Conservation (phyloP, 2,888 invertebrate genomes). For the Drosophila pseudotakahashii region DNA sequence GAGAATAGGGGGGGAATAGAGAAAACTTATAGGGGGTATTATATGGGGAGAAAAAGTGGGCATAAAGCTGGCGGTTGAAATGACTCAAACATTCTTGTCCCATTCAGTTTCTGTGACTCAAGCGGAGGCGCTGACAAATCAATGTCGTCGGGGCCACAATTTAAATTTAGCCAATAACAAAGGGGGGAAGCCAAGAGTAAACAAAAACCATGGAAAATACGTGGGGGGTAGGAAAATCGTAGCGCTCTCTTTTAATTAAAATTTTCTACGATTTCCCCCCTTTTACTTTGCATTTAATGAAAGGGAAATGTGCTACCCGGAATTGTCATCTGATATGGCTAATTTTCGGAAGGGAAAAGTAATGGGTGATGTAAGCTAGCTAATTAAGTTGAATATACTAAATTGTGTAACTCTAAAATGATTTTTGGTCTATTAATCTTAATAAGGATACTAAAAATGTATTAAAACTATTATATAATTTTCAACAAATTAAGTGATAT, state of each 20-base stretch:
- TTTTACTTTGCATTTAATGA: slow-evolving; percentile 1
- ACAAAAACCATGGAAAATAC: neutral
- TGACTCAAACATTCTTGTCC: slow-evolving; percentile 48
- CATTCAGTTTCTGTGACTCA: slow-evolving; percentile 31
- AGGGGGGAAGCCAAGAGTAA: slow-evolving; percentile 29
- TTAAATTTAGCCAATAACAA: slow-evolving; percentile 67
- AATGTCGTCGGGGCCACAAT: slow-evolving; percentile 56
- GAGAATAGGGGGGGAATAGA: neutral
- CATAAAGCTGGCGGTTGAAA: slow-evolving; percentile 30
- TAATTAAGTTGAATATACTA: neutral
- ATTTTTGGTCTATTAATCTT: too few species aligned
- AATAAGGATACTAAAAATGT: too few species aligned
- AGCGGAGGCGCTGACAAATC: slow-evolving; percentile 69
- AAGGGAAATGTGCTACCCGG: slow-evolving; percentile 13
- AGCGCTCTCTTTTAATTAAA: slow-evolving; percentile 20
- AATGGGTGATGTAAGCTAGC: neutral
- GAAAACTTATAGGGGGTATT: slow-evolving; percentile 2
- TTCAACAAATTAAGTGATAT: too few species aligned
- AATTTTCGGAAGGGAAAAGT: neutral
- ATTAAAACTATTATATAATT: too few species aligned
- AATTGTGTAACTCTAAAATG: too few species aligned
- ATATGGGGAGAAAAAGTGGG: slow-evolving; percentile 5
- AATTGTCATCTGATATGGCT: slow-evolving; percentile 24
- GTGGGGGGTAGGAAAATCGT: neutral
- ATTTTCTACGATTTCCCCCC: slow-evolving; percentile 18